Evolutionary conservation across 2,888 invertebrate species (phyloP), one percentile per base, ranked within the genome.

Genomic region (Temnothorax unifasciatus): DNA sequence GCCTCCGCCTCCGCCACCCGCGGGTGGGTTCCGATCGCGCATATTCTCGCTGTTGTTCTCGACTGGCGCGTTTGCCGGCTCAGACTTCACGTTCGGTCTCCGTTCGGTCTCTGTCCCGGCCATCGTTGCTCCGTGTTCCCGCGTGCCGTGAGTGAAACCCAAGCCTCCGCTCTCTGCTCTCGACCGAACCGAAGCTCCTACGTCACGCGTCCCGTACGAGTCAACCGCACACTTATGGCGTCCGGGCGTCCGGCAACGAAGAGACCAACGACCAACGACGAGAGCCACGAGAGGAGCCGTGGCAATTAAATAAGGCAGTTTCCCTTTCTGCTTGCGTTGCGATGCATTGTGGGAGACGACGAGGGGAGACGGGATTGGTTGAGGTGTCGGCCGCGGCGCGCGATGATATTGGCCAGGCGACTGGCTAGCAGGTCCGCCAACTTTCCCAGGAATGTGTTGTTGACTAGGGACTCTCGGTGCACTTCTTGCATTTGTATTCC

Each of bases 51-150:
- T 93, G 18, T 87, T 92, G 29, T 91, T 92, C 47, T 93, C 93
- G 13, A 90, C 89, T 3, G 92, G 82, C 1, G 92, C 71, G 38
- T 90, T 94, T 9, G 89, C 89, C 21, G 89, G 13, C 64, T 94
- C 94, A 0, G 89, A 44, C 63, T 94, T 94, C 0, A 92, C 91
- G 44, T 87, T 90, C 15, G 90, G 85, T n/a, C n/a, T n/a, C n/a
- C n/a, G n/a, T n/a, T n/a, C n/a, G 8, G 91, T 90, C 74, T 94
- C 94, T 3, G 93, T 89, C 61, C 93, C 93, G 87, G 90, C 88
- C 90, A 91, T 91, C 15, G 29, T 44, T 3, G 59, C 25, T 25
- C 15, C 21, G 44, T 2, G 25, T 9, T n/a, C 11, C 15, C 25
- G 29, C 18, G 3, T 29, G 18, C 21, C 25, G 18, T 4, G 25